Evolutionary conservation across 1,140 invertebrate genomes (phyloP), one percentile per base, ranked within the genome.

Genomic region (Polypedilum pembai): DNA sequence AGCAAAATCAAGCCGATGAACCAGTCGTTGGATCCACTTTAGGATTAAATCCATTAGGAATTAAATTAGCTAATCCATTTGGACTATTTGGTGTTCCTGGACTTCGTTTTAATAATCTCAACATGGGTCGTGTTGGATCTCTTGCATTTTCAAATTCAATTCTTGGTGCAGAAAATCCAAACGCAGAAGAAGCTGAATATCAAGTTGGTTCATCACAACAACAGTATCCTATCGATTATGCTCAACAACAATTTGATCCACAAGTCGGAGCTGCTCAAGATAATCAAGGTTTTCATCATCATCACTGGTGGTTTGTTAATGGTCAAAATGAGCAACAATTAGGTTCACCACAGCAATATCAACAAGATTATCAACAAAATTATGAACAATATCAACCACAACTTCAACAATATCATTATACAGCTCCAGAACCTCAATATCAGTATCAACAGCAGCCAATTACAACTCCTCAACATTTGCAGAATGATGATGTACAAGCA

Each of bases 31-130:
- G 45, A 12, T 56, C 45, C 8, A 10, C 45, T 56, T 56, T 56
- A n/a, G 12, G n/a, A n/a, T n/a, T n/a, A 8, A 56, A 3, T 15
- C 12, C 8, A 56, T 4, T n/a, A 45, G 15, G 41, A 45, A 1
- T 45, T 3, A 33, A 33, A 33, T 33, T 33, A 33, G 1, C 24
- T 3, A 12, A 12, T 45, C 41, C 41, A 3, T 45, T 45, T 12
- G 41, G 41, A 45, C 41, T 56, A 1, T 56, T 56, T 56, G 45
- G 45, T 17, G n/a, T 66, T 69, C 65, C 65, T 10, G 65, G 65
- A 66, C 20, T 69, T 21, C 65, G 65, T 8, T 69, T 69, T 18
- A 10, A 18, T 21, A 20, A 69, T 20, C 8, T 69, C 3, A 69
- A 69, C 18, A 18, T 18, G n/a, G 65, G 65, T 1, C 17, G 10